Percentiles rank a stretch among this genome's conserved stretches.
Evolutionary conservation across 2,888 invertebrate genomes (phyloP).

Genomic region (Micropterix aruncella): DNA sequence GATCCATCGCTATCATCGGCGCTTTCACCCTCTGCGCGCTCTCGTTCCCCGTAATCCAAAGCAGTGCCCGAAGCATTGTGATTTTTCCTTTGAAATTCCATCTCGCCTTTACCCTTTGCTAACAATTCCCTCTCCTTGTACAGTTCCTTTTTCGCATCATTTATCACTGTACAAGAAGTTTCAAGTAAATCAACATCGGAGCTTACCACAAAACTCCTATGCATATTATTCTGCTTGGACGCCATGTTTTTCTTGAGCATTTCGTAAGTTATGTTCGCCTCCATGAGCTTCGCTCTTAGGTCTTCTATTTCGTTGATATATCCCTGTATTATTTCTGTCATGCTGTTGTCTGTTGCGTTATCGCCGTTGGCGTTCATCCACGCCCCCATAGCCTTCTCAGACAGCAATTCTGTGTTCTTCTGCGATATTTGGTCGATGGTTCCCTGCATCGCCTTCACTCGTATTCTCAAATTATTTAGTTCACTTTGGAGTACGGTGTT

Average conservation of each 20-base stretch:
- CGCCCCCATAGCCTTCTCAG: slow-evolving; percentile 58
- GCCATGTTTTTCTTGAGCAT: slow-evolving; percentile 43
- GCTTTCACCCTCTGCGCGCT: slow-evolving; percentile 40
- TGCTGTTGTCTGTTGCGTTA: slow-evolving; percentile 25
- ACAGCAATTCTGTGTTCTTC: slow-evolving; percentile 66
- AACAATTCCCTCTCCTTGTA: slow-evolving; percentile 44
- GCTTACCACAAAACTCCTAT: slow-evolving; percentile 15
- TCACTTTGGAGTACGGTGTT: slow-evolving; percentile 86
- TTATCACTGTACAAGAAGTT: slow-evolving; percentile 35
- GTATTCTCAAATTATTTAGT: slow-evolving; percentile 69
- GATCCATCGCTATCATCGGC: slow-evolving; percentile 41
- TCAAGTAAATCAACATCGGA: slow-evolving; percentile 23
- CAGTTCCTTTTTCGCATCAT: slow-evolving; percentile 69
- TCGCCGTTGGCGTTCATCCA: slow-evolving; percentile 39
- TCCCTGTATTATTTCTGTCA: slow-evolving; percentile 59
- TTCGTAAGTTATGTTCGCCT: slow-evolving; percentile 70
- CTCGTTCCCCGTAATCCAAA: slow-evolving; percentile 20
- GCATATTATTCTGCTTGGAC: slow-evolving; percentile 13
- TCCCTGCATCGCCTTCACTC: slow-evolving; percentile 90
- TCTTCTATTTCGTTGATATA: slow-evolving; percentile 89
- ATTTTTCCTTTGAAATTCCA: slow-evolving; percentile 31
- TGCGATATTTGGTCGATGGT: slow-evolving; percentile 78
- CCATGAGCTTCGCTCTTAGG: slow-evolving; percentile 73
- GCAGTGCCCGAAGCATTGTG: slow-evolving; percentile 24
- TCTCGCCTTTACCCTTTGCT: slow-evolving; percentile 35